phyloP scores from a whole-genome alignment of 35 echinoderm and acorn worm species.

The Apostichopus parvimensis region DNA sequence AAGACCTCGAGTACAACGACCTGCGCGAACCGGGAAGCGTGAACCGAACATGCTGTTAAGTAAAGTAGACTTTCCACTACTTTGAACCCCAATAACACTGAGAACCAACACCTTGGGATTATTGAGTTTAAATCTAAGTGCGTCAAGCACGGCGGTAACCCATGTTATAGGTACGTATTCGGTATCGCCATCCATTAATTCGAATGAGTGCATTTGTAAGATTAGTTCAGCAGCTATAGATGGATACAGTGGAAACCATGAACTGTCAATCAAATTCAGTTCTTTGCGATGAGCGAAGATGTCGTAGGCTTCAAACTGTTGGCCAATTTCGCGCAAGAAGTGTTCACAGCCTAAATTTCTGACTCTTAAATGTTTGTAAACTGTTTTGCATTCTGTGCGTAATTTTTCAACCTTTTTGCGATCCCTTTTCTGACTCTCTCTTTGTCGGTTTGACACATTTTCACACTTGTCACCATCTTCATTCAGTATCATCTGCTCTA shows the following conservation, averaged over 20 bases:
- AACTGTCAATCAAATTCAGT: background rate
- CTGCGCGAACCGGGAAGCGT: too few relatives aligned
- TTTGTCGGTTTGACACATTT: background rate
- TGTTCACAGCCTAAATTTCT: constrained; percentile 34
- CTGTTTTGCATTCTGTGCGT: background rate
- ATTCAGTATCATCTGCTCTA: background rate
- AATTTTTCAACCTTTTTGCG: background rate
- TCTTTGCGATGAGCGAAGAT: background rate
- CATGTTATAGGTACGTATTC: background rate
- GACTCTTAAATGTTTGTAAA: background rate
- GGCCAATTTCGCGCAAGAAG: constrained; percentile 6
- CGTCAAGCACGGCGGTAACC: background rate
- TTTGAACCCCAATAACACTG: too few relatives aligned
- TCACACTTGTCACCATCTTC: background rate
- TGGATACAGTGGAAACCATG: background rate
- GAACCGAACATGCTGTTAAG: too few relatives aligned
- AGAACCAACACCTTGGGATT: too few relatives aligned
- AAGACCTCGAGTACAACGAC: too few relatives aligned
- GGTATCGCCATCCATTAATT: background rate
- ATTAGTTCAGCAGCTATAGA: background rate
- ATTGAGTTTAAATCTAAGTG: too few relatives aligned
- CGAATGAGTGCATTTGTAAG: background rate
- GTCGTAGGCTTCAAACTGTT: background rate
- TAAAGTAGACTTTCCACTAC: too few relatives aligned
- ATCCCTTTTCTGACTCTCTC: background rate